Base-by-base conservation (phyloP, 2,113 vertebrate genomes). In the Nansenia antarctica region DNA sequence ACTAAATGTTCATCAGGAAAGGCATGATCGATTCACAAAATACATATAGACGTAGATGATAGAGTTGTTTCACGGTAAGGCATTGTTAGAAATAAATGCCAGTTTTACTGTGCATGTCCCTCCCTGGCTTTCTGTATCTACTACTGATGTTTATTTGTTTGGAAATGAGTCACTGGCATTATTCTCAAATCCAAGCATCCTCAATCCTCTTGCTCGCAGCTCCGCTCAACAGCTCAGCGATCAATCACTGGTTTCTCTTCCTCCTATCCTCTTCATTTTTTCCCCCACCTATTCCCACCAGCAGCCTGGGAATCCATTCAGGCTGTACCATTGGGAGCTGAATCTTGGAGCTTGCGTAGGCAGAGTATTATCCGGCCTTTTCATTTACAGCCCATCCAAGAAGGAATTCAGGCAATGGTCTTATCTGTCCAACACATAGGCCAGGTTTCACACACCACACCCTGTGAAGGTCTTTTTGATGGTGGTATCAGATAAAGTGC, bases 211-310 rank as follows among this genome's bases (percentile, higher is more conserved):
- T 53, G 18, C 78, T 76, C 57, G 15, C 85, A 59, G 79, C 81
- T 69, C 69, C 27, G 62, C 79, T 82, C 55, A 69, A 66, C 80
- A 78, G 74, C 82, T 74, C 77, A 70, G 72, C 72, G 62, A 89
- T 88, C 83, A 87, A 86, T 89, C 88, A 82, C 81, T 64, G 73
- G 80, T 76, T 79, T 80, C 69, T 31, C 32, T 77, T 74, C 78
- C 73, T 75, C 65, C 66, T 69, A 69, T 74, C 35, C 52, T 65
- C 58, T 58, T 15, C 20, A 9, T 26, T 54, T 26, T 9, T 22
- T 54, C 24, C 24, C 24, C 22, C 24, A 22, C 78, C 62, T 62
- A 77, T 79, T 82, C 81, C 74, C 78, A 34, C 60, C 64, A 71
- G 74, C 74, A 42, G 53, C n/a, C n/a, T n/a, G n/a, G n/a, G n/a